A percentile compares a stretch with the other conserved stretches of the same genome.
Evolutionary conservation across 2,113 vertebrate genomes (phyloP).

Genomic region (Phrynosoma platyrhinos): DNA sequence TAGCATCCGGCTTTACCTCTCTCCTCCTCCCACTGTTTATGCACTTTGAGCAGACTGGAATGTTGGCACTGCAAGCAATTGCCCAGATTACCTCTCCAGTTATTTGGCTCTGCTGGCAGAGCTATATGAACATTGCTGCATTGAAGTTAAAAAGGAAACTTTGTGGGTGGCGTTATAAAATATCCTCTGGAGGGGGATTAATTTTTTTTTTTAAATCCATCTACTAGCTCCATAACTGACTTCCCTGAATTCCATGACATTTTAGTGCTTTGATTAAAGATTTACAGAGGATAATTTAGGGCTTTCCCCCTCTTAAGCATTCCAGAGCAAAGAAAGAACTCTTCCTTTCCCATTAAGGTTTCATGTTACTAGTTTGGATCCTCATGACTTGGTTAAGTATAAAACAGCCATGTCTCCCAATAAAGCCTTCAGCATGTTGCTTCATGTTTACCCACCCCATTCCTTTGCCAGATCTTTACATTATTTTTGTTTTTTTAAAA

Average conservation of each 20-base stretch:
- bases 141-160: conserved; percentile 5
- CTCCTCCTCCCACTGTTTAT: background rate
- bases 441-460: conserved; percentile 67
- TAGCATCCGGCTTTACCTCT: too few species aligned
- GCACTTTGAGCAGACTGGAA: conserved; percentile 4
- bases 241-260: conserved; percentile 32
- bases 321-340: conserved; percentile 60
- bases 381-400: conserved; percentile 29
- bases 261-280: conserved; percentile 26
- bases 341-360: conserved; percentile 53
- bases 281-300: conserved; percentile 46
- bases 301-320: conserved; percentile 46
- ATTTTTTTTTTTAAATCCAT: background rate
- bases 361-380: conserved; percentile 62
- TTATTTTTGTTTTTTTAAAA: background rate
- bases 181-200: background rate
- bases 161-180: conserved; percentile 17
- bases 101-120: conserved; percentile 12
- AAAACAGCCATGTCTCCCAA: conserved; percentile 38
- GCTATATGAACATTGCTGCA: background rate
- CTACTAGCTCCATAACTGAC: conserved; percentile 1
- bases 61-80: background rate
- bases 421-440: conserved; percentile 46
- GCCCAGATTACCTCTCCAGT: background rate
- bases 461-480: conserved; percentile 51